These are phyloP conservation scores for Criorhina ranunculi DNA, from an alignment of 2,888 invertebrate species.

Conservation along the genomic window DNA sequence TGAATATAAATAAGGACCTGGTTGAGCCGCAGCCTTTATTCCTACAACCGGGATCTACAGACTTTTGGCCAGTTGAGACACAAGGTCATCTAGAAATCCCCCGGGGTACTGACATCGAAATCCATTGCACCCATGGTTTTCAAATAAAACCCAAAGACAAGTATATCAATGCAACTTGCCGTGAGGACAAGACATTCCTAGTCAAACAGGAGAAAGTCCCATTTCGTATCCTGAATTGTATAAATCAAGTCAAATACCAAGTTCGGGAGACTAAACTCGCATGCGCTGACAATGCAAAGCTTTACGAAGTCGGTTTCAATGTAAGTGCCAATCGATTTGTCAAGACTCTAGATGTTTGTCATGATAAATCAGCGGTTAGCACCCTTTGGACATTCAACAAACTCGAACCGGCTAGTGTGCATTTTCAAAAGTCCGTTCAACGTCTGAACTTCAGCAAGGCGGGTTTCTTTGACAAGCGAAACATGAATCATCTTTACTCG, in stretches of 20 bases:
- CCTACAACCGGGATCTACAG: constrained; percentile 83
- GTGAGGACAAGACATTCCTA: constrained; percentile 78
- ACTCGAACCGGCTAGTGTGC: constrained; percentile 83
- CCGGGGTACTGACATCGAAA: constrained; percentile 79
- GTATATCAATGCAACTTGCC: constrained; percentile 78
- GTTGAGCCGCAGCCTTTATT: constrained; percentile 87
- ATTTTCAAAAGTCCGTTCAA: constrained; percentile 83
- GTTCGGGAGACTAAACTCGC: constrained; percentile 78
- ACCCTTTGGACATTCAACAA: constrained; percentile 83
- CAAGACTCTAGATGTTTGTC: constrained; percentile 83
- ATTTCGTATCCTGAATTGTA: constrained; percentile 79
- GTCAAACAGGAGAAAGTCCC: constrained; percentile 77
- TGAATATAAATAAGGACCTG: constrained; percentile 80
- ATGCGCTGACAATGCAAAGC: constrained; percentile 77
- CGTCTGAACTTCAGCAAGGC: constrained; percentile 82
- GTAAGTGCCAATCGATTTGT: constrained; percentile 81
- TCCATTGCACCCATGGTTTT: constrained; percentile 80
- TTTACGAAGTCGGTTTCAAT: constrained; percentile 83
- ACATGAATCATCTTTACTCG: constrained; percentile 82
- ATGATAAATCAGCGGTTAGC: constrained; percentile 81
- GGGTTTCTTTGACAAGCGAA: constrained; percentile 81
- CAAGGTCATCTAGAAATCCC: constrained; percentile 80
- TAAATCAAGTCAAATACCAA: constrained; percentile 76
- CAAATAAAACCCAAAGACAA: constrained; percentile 51
- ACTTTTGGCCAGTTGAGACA: constrained; percentile 80